Evolutionary conservation across 2,888 invertebrate species (phyloP), one percentile per base, ranked within the genome.

Genomic region (Chirona hameri): DNA sequence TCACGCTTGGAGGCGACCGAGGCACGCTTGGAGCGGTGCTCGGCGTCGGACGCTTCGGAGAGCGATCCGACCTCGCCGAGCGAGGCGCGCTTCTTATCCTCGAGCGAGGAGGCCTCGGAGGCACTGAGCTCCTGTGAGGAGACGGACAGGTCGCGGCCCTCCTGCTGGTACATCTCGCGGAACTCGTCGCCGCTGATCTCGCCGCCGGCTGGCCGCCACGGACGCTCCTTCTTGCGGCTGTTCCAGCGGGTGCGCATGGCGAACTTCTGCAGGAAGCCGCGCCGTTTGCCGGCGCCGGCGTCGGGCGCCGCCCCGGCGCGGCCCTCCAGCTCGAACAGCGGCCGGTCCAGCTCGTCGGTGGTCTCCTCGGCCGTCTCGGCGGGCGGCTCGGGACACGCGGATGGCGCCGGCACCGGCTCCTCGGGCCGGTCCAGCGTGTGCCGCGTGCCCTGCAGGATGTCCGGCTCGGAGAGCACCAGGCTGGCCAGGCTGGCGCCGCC

Each of bases 201-300:
- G 48, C 84, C 82, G 24, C 83, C 82, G 81, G 82, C 83, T n/a
- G 52, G 52, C 12, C 84, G 81, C 46, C 81, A 81, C 69, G 83
- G 46, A n/a, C 85, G 84, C 27, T 84, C 83, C 52, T 85, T 85
- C 21, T 85, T 84, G 83, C 86, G 86, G 14, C 86, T 86, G 24
- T 86, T 86, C 87, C 87, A 86, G 24, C 85, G 82, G 5, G 85
- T 84, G 52, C 84, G 84, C 39, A 86, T 83, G 48, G 85, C 84
- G 83, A 86, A 86, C 83, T 86, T 86, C 46, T 86, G 85, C 14
- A 86, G 85, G 81, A 86, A 86, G 29, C 86, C 86, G 83, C 85
- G 86, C 57, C 86, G 85, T 80, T 86, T 86, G n/a, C 82, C 83
- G 15, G 81, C 82, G 55, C 52, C 60, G 24, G 24, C 76, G 46